Evolutionary conservation across 2,113 vertebrate species (phyloP), one percentile per base, ranked within the genome.

Genomic region (Platanista minor): DNA sequence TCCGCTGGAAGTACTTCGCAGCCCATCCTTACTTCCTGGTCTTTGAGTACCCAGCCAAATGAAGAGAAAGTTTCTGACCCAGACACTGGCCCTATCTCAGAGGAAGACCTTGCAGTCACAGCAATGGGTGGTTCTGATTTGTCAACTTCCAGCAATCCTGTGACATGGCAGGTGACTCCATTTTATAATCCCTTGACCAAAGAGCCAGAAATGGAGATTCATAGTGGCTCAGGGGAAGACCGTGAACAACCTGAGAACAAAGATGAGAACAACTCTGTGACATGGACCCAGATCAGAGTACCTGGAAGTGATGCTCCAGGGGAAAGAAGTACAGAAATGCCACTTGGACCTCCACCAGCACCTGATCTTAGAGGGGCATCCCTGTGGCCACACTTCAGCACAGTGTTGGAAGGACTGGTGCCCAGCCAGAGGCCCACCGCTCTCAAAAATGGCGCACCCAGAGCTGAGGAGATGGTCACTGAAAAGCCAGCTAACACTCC

Each of bases 161-260:
- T 36, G 27, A 92, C 92, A n/a, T 67, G 84, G 95, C 95, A 97
- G 77, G 3, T 97, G 88, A 98, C 98, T 75, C 97, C 98, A 6
- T 96, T 91, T 59, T 97, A 98, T 39, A 81, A 95, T 72, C 97
- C 98, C 33, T 93, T 98, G 96, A 98, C 97, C 0, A 96, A 97
- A 95, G 97, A 97, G 81, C 97, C 98, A 91, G 98, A 98, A 3
- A n/a, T 31, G 3, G 96, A 97, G 72, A 87, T 75, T 15, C 92
- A 90, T 3, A 98, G 97, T 57, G 96, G 90, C 9, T 97, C 98
- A 36, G 96, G 97, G 64, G 98, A 93, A 90, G 94, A 39, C 33
- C 94, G 74, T 23, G 96, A 97, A 62, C 93, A 93, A 74, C 29
- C 91, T 0, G 1, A 0, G 36, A 94, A 97, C 84, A 98, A 92